phyloP scores from a whole-genome alignment of 2,888 invertebrate genomes.

The Agrilus mali region DNA sequence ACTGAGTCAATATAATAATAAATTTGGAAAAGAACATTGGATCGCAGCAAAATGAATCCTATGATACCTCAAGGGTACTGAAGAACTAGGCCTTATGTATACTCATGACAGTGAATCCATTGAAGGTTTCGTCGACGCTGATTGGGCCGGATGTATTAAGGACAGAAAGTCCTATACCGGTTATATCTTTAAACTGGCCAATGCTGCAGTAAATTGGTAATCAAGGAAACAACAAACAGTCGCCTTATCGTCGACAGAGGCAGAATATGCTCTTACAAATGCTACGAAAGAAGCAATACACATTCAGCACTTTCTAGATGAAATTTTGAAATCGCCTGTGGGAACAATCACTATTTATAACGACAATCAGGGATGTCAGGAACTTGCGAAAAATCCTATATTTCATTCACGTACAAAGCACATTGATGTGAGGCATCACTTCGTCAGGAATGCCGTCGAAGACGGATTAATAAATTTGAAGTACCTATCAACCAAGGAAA shows the following conservation, averaged over 20 bases:
- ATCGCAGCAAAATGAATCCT: slow-evolving; percentile 13
- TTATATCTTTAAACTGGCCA: slow-evolving; percentile 5
- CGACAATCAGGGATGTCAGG: slow-evolving; percentile 7
- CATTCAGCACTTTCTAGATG: slow-evolving; percentile 3
- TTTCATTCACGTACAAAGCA: slow-evolving; percentile 7
- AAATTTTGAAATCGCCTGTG: slow-evolving; percentile 1
- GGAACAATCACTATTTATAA: not conserved
- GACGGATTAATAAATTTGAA: slow-evolving; percentile 1
- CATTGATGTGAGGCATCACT: too few species aligned
- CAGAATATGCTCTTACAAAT: slow-evolving; percentile 1
- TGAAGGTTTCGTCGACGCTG: slow-evolving; percentile 10
- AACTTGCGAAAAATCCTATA: slow-evolving; percentile 7
- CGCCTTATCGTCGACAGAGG: slow-evolving; percentile 8
- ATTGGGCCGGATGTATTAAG: slow-evolving; percentile 11
- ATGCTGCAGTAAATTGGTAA: slow-evolving; percentile 3
- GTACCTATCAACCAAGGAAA: slow-evolving; percentile 4
- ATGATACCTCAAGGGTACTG: slow-evolving; percentile 12
- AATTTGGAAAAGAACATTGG: slow-evolving; percentile 7
- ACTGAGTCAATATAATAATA: slow-evolving; percentile 7
- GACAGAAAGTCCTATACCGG: slow-evolving; percentile 14
- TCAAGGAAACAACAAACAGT: slow-evolving; percentile 6
- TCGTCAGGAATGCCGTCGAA: slow-evolving; percentile 3
- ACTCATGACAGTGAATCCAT: not conserved
- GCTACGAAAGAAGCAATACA: slow-evolving; percentile 8
- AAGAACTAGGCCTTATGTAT: slow-evolving; percentile 7